Evolutionary conservation across 2,113 vertebrate species (phyloP).

Genomic region (Columbina picui): DNA sequence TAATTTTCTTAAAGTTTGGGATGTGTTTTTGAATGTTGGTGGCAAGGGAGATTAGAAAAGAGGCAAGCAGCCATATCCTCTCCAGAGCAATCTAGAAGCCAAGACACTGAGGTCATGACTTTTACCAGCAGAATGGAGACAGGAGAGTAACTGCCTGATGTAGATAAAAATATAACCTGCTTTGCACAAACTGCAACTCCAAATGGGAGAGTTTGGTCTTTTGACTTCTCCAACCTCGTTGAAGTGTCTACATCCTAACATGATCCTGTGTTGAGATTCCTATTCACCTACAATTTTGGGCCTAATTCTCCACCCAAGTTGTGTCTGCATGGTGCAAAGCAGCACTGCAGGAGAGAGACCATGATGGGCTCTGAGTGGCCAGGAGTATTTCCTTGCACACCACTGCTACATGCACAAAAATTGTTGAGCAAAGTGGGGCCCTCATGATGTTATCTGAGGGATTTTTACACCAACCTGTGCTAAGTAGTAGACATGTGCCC

Average conservation of each 20-base stretch:
- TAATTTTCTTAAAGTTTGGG: not conserved
- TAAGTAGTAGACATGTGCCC: not conserved
- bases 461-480: not conserved
- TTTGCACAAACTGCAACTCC: not conserved
- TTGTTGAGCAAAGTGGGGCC: not conserved
- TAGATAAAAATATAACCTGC: not conserved
- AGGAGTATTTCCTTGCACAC: not conserved
- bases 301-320: not conserved
- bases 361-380: not conserved
- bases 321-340: not conserved
- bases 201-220: not conserved
- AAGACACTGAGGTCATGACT: not conserved
- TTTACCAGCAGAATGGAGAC: not conserved
- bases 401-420: accelerated
- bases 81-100: not conserved
- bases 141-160: not conserved
- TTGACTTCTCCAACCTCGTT: not conserved
- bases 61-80: not conserved
- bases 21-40: not conserved
- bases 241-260: accelerated
- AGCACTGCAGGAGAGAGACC: not conserved
- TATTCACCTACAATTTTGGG: not conserved
- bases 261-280: not conserved
- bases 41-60: not conserved
- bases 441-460: not conserved